A percentile compares a stretch with the other conserved stretches of the same genome.
These are phyloP conservation scores for Hozukius guyotensis DNA, from an alignment of 2,797 vertebrate species.

Conservation along the genomic window DNA sequence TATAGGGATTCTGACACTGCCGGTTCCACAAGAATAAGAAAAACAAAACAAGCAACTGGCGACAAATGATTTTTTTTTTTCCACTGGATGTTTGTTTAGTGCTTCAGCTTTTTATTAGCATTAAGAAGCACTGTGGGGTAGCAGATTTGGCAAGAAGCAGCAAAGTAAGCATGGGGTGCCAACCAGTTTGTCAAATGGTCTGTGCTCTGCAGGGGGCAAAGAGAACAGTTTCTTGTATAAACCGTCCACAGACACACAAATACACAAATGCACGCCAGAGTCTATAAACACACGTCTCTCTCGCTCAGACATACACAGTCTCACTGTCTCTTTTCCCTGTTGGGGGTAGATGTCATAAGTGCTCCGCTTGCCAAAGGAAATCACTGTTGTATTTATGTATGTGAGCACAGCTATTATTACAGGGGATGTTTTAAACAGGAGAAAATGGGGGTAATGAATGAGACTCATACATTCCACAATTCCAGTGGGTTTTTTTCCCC, in stretches of 20 bases:
- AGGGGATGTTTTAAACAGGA: slow-evolving; percentile 52
- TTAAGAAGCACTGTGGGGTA: slow-evolving; percentile 31
- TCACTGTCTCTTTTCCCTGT: slow-evolving; percentile 44
- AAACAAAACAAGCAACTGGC: slow-evolving; percentile 22
- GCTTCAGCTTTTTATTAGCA: slow-evolving; percentile 48
- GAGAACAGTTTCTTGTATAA: slow-evolving; percentile 36
- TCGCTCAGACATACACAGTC: slow-evolving; percentile 41
- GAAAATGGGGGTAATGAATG: slow-evolving; percentile 62
- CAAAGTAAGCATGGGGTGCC: neutral
- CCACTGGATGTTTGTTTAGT: slow-evolving; percentile 46
- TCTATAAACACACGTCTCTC: slow-evolving; percentile 38
- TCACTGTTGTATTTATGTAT: slow-evolving; percentile 63
- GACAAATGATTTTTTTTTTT: slow-evolving; percentile 4
- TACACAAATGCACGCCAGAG: slow-evolving; percentile 32
- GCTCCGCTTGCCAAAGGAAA: slow-evolving; percentile 66
- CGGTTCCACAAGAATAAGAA: slow-evolving; percentile 3
- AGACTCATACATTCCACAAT: slow-evolving; percentile 69
- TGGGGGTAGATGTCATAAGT: slow-evolving; percentile 59
- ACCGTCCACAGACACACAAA: slow-evolving; percentile 42
- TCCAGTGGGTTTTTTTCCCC: slow-evolving; percentile 55
- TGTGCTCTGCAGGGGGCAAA: slow-evolving; percentile 32
- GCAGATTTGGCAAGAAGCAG: slow-evolving; percentile 35
- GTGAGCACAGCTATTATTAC: slow-evolving; percentile 69
- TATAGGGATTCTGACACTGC: slow-evolving; percentile 10
- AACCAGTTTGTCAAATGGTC: slow-evolving; percentile 38